Evolutionary conservation across 2,797 vertebrate species (phyloP).

Genomic region (Ispidina lecontei): DNA sequence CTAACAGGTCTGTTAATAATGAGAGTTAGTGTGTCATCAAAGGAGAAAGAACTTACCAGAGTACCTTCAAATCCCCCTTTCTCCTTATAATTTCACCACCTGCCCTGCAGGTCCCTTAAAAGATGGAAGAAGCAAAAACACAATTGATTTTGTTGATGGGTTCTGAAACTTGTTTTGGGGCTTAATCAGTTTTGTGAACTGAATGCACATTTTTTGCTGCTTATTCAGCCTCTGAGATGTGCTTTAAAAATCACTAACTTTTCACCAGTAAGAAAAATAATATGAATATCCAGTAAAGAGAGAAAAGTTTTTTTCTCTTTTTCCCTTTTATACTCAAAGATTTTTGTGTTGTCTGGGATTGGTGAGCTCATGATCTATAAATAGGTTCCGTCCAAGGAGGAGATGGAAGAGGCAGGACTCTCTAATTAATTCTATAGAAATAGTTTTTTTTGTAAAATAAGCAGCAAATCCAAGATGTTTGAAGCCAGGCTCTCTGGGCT

Average conservation of each 20-base stretch:
- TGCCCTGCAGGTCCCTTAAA: background rate
- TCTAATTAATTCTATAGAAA: slow-evolving; percentile 44
- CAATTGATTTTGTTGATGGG: fast-evolving
- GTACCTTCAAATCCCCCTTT: background rate
- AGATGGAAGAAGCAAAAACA: background rate
- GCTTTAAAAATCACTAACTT: background rate
- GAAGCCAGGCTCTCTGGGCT: background rate
- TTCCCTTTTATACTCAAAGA: background rate
- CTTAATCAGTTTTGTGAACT: background rate
- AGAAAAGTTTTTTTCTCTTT: background rate
- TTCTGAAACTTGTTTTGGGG: background rate
- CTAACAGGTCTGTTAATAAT: background rate
- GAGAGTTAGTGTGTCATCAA: background rate
- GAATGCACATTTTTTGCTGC: background rate
- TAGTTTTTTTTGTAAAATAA: slow-evolving; percentile 21
- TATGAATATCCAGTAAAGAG: background rate
- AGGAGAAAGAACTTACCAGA: background rate
- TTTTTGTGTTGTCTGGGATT: background rate
- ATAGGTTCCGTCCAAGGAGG: background rate
- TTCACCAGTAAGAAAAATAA: background rate
- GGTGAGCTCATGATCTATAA: slow-evolving; percentile 29
- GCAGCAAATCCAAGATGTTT: slow-evolving; percentile 25
- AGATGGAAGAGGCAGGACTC: background rate
- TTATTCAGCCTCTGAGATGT: background rate
- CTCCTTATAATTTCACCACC: background rate